phyloP scores from a whole-genome alignment of 64 coral and sea anemone genomes.

The Montipora sp. region DNA sequence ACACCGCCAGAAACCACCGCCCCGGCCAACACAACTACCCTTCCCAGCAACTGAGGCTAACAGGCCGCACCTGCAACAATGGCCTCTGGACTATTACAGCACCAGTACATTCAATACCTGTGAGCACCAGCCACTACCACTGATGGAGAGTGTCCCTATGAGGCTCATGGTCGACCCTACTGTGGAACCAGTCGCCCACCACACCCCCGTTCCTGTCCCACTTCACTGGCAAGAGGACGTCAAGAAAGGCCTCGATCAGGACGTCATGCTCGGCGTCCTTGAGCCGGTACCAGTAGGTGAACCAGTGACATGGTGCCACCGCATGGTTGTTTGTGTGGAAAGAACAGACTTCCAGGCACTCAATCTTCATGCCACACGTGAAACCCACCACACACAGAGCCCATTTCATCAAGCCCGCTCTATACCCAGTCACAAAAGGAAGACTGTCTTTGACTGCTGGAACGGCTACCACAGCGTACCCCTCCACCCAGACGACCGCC shows the following conservation, averaged over 20 bases:
- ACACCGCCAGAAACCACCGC: background rate
- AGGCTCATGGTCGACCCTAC: constrained; percentile 19
- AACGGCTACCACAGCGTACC: constrained; percentile 66
- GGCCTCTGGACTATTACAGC: constrained; percentile 65
- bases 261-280: constrained; percentile 29
- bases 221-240: constrained; percentile 62
- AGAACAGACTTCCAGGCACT: constrained; percentile 59
- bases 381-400: constrained; percentile 44
- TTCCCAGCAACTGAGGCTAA: constrained; percentile 34
- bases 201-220: constrained; percentile 57
- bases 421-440: constrained; percentile 30
- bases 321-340: constrained; percentile 33
- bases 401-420: constrained; percentile 53
- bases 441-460: constrained; percentile 69
- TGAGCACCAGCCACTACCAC: background rate
- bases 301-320: constrained; percentile 51
- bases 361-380: constrained; percentile 45
- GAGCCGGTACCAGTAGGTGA: constrained; percentile 40
- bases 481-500: constrained; percentile 17
- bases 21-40: constrained; percentile 16
- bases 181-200: constrained; percentile 44
- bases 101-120: constrained; percentile 65
- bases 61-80: constrained; percentile 1
- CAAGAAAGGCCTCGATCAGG: constrained; percentile 54
- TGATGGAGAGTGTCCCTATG: constrained; percentile 39